phyloP scores from a whole-genome alignment of 2,797 vertebrate species.

The Rhabdomys pumilio region DNA sequence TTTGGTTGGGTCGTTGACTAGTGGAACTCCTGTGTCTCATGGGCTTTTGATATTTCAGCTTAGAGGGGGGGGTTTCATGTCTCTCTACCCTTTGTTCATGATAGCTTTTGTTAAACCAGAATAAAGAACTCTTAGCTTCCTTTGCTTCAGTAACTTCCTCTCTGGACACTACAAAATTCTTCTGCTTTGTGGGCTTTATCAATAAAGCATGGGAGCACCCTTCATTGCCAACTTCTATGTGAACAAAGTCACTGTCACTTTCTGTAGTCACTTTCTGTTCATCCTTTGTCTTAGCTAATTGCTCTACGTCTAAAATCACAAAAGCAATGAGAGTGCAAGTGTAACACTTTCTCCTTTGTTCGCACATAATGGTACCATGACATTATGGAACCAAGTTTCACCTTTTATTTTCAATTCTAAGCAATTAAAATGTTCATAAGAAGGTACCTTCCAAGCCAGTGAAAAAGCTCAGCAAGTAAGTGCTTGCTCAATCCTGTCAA shows the following conservation, averaged over 20 bases:
- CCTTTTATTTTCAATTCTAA: conserved; percentile 68
- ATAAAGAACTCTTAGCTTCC: background rate
- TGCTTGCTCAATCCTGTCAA: background rate
- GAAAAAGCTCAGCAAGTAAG: background rate
- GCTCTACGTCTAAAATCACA: conserved; percentile 68
- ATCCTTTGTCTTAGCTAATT: conserved; percentile 54
- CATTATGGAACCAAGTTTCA: background rate
- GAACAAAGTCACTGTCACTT: conserved; percentile 24
- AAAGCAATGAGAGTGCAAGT: conserved; percentile 66
- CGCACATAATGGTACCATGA: background rate
- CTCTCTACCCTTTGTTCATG: background rate
- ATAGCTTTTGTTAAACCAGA: background rate
- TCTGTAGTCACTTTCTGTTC: conserved; percentile 42
- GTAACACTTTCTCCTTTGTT: background rate
- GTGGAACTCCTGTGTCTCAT: background rate
- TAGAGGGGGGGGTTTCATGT: background rate
- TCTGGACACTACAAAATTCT: too few relatives aligned
- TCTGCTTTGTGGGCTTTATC: conserved; percentile 16
- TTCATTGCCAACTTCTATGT: background rate
- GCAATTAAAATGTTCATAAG: conserved; percentile 59
- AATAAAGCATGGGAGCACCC: background rate
- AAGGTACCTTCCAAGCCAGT: background rate
- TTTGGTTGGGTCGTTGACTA: background rate
- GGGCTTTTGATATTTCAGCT: background rate
- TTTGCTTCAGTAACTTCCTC: background rate